Evolutionary conservation across 1,140 invertebrate genomes (phyloP).

Genomic region (Lutraria rhynchaena): DNA sequence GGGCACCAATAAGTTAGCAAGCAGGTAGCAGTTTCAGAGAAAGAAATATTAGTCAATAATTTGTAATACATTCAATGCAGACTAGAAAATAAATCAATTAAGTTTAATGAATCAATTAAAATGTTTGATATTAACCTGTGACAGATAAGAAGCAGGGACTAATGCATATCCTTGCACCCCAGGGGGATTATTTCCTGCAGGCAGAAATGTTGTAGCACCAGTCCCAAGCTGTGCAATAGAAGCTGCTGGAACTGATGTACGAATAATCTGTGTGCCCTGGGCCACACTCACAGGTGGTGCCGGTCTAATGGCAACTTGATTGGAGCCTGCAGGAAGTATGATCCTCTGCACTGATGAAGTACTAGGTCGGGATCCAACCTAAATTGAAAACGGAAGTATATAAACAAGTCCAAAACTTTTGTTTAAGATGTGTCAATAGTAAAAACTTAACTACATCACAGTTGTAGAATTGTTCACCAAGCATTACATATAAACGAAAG

Average conservation of each 20-base stretch:
- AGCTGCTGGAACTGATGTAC: constrained; percentile 37
- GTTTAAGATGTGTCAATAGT: no score
- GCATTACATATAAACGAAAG: no score
- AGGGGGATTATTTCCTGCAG: constrained; percentile 80
- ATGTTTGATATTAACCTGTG: constrained; percentile 76
- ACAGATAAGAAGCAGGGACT: constrained; percentile 86
- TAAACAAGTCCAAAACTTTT: no score
- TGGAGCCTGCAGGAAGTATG: constrained; percentile 75
- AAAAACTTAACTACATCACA: no score
- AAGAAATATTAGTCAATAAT: no score
- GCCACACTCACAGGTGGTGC: constrained; percentile 60
- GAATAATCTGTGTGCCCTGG: constrained; percentile 69
- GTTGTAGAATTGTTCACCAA: no score
- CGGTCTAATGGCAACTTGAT: constrained; percentile 67
- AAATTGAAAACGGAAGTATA: no score
- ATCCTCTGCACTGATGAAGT: constrained; percentile 72
- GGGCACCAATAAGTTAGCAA: no score
- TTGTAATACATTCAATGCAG: no score
- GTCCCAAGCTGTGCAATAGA: constrained; percentile 21
- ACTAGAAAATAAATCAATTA: no score
- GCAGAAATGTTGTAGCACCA: constrained; percentile 82
- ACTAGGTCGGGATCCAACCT: constrained; percentile 39
- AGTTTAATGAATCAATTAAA: constrained; percentile 4
- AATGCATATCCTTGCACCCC: constrained; percentile 84
- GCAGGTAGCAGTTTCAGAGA: no score